A percentile compares a stretch with the other conserved stretches of the same genome.
Evolutionary conservation across 2,113 vertebrate species (phyloP).

Genomic region (Archilochus colubris): DNA sequence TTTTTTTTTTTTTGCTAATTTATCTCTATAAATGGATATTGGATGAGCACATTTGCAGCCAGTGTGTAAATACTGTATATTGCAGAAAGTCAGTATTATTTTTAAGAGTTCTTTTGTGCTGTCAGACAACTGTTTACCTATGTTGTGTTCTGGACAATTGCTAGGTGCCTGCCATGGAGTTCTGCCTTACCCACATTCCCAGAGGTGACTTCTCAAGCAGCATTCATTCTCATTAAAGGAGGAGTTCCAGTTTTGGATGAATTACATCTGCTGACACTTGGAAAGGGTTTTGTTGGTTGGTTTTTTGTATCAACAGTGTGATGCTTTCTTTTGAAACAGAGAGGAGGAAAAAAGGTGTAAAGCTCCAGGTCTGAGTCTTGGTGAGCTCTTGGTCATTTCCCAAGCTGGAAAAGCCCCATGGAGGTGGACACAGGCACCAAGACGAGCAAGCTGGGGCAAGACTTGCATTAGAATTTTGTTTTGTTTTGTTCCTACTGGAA

Average conservation of each 20-base stretch:
- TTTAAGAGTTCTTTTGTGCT: slow-evolving; percentile 54
- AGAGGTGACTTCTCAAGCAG: slow-evolving; percentile 31
- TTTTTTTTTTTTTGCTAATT: slow-evolving; percentile 55
- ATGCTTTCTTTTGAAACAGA: background rate
- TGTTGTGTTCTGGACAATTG: slow-evolving; percentile 47
- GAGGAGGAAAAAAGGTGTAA: background rate
- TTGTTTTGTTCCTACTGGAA: background rate
- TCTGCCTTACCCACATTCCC: slow-evolving; percentile 59
- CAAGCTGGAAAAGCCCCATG: background rate
- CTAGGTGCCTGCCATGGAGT: slow-evolving; percentile 57
- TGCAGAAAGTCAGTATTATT: slow-evolving; percentile 80
- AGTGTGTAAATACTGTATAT: slow-evolving; percentile 84
- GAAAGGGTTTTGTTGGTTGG: background rate
- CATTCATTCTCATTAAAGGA: background rate
- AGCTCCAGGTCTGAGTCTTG: background rate
- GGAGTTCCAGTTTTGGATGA: background rate
- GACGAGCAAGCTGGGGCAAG: background rate
- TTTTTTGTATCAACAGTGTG: background rate
- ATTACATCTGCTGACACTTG: background rate
- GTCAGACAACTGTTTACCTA: slow-evolving; percentile 62
- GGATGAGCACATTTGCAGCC: slow-evolving; percentile 70
- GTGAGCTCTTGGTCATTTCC: background rate
- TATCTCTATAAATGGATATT: slow-evolving; percentile 73
- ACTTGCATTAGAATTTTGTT: background rate
- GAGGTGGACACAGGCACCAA: background rate